Evolutionary conservation across 2,888 invertebrate species (phyloP).

Genomic region (Glaucopsyche alexis): DNA sequence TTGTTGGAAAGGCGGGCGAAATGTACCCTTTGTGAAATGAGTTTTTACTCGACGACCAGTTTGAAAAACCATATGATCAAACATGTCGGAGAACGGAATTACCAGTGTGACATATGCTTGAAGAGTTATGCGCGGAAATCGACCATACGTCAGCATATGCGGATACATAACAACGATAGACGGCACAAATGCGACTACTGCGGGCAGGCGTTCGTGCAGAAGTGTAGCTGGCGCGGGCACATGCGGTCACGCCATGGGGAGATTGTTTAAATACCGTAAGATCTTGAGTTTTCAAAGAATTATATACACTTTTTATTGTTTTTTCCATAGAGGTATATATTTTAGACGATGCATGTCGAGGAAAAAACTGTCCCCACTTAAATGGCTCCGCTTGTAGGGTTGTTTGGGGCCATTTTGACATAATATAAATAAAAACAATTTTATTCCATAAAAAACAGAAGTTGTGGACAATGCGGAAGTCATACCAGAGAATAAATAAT

Average conservation of each 20-base stretch:
- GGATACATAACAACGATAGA: slow-evolving; percentile 56
- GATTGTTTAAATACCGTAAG: too few species aligned
- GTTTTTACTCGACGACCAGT: slow-evolving; percentile 52
- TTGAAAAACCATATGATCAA: slow-evolving; percentile 50
- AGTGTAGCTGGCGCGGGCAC: slow-evolving; percentile 68
- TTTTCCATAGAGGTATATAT: too few species aligned
- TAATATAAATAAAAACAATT: too few species aligned
- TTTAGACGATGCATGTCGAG: too few species aligned
- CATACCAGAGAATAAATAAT: too few species aligned
- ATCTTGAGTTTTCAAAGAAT: too few species aligned
- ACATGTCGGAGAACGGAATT: slow-evolving; percentile 49
- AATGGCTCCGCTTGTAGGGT: too few species aligned
- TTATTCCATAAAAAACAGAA: too few species aligned
- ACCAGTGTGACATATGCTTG: slow-evolving; percentile 62
- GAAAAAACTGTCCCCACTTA: too few species aligned
- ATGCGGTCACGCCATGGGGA: slow-evolving; percentile 62
- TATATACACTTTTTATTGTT: too few species aligned
- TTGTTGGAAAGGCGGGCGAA: slow-evolving; percentile 56
- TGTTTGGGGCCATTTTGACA: too few species aligned
- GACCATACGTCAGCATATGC: slow-evolving; percentile 54
- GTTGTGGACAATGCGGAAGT: too few species aligned
- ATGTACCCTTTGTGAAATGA: slow-evolving; percentile 52
- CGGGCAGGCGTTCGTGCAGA: slow-evolving; percentile 69
- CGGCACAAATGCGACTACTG: slow-evolving; percentile 69
- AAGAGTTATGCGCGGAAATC: slow-evolving; percentile 58